Evolutionary conservation across 2,113 vertebrate genomes (phyloP).

Genomic region (Amblyopsis rosae): DNA sequence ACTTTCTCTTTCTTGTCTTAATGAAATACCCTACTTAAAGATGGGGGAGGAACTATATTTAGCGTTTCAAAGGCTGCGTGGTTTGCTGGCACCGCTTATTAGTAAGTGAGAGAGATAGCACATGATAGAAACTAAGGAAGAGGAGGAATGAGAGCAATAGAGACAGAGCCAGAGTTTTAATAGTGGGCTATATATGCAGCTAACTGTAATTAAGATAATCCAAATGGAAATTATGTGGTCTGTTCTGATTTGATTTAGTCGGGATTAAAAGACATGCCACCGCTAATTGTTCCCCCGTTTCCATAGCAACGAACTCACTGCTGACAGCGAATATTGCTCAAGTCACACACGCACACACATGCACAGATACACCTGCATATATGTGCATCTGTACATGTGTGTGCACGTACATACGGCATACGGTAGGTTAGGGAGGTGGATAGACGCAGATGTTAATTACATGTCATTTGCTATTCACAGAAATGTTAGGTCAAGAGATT

Average conservation of each 20-base stretch:
- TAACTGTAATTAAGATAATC: conserved; percentile 67
- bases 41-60: conserved; percentile 52
- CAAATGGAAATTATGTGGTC: conserved; percentile 45
- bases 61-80: conserved; percentile 20
- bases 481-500: conserved; percentile 10
- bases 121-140: conserved; percentile 25
- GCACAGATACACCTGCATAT: background rate
- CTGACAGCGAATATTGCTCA: conserved; percentile 14
- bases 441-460: too few relatives aligned
- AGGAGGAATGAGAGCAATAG: background rate
- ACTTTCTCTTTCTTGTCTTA: conserved; percentile 48
- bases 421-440: too few relatives aligned
- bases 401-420: background rate
- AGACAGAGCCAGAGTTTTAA: conserved; percentile 30
- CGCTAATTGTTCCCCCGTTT: conserved; percentile 79
- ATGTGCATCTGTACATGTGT: background rate
- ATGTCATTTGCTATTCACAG: background rate
- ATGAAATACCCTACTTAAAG: conserved; percentile 39
- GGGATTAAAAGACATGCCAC: conserved; percentile 81
- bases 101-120: conserved; percentile 1
- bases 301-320: conserved; percentile 78
- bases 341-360: background rate
- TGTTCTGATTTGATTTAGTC: conserved; percentile 73
- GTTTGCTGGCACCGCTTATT: conserved; percentile 46
- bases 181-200: conserved; percentile 58